Base-by-base conservation (phyloP, 1,140 invertebrate species). In the Campoletis sonorensis region DNA sequence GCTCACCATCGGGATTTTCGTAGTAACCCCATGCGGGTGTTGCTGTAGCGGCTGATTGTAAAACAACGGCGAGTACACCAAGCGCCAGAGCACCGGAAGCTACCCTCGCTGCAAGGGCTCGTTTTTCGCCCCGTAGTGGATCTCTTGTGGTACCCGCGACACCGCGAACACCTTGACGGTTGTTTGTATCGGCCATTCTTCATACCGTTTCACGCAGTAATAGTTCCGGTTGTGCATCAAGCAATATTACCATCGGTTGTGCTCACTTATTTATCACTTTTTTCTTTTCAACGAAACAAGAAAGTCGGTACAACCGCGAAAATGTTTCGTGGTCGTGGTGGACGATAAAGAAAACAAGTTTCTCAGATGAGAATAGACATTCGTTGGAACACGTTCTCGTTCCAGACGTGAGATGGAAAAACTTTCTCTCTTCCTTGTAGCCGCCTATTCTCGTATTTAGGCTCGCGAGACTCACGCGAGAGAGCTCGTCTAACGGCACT, bases 21-120 rank as follows among this genome's bases (percentile, higher is more conserved):
- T 95, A 97, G 88, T 96, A 95, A 79, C 96, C 96, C 96, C 96
- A 97, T 85, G 95, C 94, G 58, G 96, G 96, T 71, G 96, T 94
- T 54, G 95, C 96, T 26, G 96, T 94, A 67, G 96, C 95, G 49
- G 95, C 95, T 15, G 89, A 87, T 86, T 92, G 91, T 84, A 96
- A 93, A 61, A 95, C 94, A 86, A 96, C 95, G 87, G 96, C 96
- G 79, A 96, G 93, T 86, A 97, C 94, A 83, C 95, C 95, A 83
- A 97, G 92, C 85, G 94, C 93, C 77, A 96, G 95, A 84, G 96
- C 95, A 86, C 94, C 94, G 89, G 95, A 94, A 88, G 95, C 90
- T 33, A 89, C 87, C 13, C 91, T 88, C 37, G 90, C 91, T 58
- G 88, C 87, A 85, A 93, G 80, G 40, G 91, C 90, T 73, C 91